These are phyloP conservation scores for Poecile montanus DNA, from an alignment of 2,797 vertebrate species.

Conservation along the genomic window DNA sequence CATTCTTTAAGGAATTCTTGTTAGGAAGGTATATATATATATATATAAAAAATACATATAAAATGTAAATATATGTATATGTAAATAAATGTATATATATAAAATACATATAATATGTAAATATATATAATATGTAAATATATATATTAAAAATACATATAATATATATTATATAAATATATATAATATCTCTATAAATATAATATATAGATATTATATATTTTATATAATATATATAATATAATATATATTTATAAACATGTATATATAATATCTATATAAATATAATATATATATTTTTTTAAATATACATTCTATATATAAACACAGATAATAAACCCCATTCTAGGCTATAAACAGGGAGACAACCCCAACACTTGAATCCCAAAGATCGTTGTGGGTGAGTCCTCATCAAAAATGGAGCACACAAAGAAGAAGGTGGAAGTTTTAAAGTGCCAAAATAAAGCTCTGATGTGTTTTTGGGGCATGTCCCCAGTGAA, in stretches of 20 bases:
- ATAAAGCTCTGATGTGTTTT: neutral
- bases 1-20: neutral
- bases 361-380: fast-evolving
- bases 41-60: no score
- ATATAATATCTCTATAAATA: no score
- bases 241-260: no score
- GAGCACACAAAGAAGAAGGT: neutral
- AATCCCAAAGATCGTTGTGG: neutral
- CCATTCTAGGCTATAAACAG: neutral
- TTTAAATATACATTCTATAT: fast-evolving
- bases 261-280: no score
- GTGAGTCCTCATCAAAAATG: neutral
- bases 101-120: no score
- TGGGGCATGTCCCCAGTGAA: neutral
- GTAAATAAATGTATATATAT: no score
- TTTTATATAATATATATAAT: no score
- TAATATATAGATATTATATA: no score
- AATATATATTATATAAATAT: no score
- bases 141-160: no score
- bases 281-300: neutral
- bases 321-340: neutral
- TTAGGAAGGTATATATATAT: neutral
- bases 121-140: no score
- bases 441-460: neutral
- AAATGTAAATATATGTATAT: no score